Evolutionary conservation across 2,113 vertebrate species (phyloP).

Genomic region (Zosterops pallidus): DNA sequence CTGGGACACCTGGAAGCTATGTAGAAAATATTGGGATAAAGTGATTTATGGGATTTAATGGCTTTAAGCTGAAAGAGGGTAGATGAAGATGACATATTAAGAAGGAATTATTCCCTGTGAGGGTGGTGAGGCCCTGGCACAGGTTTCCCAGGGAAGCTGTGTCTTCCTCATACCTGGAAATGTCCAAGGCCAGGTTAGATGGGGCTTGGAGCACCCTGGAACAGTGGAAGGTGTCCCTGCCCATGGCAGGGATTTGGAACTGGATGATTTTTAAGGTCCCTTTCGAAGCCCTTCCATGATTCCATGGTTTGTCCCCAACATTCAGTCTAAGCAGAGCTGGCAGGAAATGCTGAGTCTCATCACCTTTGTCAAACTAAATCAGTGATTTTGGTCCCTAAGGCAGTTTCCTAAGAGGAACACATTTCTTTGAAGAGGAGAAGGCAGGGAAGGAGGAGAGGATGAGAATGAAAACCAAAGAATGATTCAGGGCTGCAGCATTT

Average conservation of each 20-base stretch:
- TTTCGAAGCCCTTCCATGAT: neutral
- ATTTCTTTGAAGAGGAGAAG: neutral
- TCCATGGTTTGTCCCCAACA: neutral
- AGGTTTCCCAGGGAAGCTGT: neutral
- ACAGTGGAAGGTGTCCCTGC: neutral
- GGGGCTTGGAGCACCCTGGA: neutral
- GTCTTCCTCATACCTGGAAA: neutral
- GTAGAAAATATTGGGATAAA: neutral
- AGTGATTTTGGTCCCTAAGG: neutral
- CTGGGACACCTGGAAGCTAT: neutral
- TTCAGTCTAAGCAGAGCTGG: neutral
- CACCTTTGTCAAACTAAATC: neutral
- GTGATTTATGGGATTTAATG: neutral
- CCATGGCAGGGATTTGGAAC: neutral
- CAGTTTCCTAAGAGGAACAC: neutral
- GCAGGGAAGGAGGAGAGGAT: neutral
- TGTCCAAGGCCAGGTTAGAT: accelerated
- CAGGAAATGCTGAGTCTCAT: neutral
- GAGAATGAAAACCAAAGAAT: neutral
- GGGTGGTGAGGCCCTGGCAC: accelerated
- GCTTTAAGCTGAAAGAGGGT: neutral
- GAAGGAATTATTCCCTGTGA: neutral
- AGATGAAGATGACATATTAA: neutral
- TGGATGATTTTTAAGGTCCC: neutral
- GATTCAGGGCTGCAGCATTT: neutral